Evolutionary conservation across 2,888 invertebrate genomes (phyloP), one percentile per base, ranked within the genome.

Genomic region (Bedellia somnulentella): DNA sequence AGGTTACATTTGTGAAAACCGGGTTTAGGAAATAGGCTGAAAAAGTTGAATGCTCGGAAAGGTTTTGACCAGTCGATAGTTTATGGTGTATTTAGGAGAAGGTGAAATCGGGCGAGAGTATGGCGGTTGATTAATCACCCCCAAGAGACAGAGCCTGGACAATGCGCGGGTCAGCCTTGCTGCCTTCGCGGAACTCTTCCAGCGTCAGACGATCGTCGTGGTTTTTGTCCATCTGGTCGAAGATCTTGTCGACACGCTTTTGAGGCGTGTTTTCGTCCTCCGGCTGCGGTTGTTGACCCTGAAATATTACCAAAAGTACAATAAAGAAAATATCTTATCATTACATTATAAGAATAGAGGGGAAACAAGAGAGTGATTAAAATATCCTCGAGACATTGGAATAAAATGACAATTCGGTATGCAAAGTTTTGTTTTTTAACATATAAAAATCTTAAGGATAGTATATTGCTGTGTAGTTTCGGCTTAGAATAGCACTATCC

Each of bases 181-280:
- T 94, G 42, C 96, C 96, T 75, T 96, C 95, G 49, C 94, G 86
- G 79, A 95, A 95, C 67, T 97, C 95, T 53, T 97, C 97, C 46
- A 96, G 80, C 25, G 95, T 95, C 46, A 97, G 81, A 48, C 90
- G 86, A 71, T 97, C 95, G 68, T 97, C 97, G 75, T 96, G 94
- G 67, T 98, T 95, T 80, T 90, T 97, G 76, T 98, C 98, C 95
- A 96, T 94, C 62, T 96, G 95, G 67, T 94, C 93, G 78, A 98
- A 98, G 59, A 98, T 98, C 73, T 95, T 94, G 77, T 97, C 96
- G 40, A 97, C 97, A 55, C 96, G 83, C 62, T 95, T 95, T 64
- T 96, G 92, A 10, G 93, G 92, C 39, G 92, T 92, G 60, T 92
- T 93, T 53, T 93, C 92, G 54, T 92, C 92, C 52, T 93, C 92